Conservation (phyloP, 2,888 invertebrate species). For the Phania funesta region DNA sequence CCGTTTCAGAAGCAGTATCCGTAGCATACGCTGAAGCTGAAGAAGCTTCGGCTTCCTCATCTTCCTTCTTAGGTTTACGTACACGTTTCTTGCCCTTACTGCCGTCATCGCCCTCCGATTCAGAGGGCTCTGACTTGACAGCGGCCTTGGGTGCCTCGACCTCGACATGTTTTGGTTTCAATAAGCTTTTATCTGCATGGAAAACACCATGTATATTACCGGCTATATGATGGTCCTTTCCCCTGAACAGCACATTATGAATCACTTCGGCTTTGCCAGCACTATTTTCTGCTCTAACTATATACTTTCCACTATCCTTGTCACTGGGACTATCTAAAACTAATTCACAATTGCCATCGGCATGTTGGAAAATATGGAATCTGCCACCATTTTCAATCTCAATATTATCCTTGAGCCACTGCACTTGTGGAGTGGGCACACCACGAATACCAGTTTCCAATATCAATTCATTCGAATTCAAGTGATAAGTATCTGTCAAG, state of each 20-base stretch:
- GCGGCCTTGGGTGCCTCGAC: slow-evolving; percentile 67
- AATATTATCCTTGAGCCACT: slow-evolving; percentile 88
- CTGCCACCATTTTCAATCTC: slow-evolving; percentile 83
- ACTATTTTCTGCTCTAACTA: slow-evolving; percentile 88
- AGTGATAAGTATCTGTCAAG: slow-evolving; percentile 85
- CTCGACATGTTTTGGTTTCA: slow-evolving; percentile 73
- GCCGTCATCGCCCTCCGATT: slow-evolving; percentile 69
- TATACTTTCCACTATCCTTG: slow-evolving; percentile 88
- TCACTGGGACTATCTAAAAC: slow-evolving; percentile 85
- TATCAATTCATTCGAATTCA: slow-evolving; percentile 86
- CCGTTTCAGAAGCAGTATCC: slow-evolving; percentile 75
- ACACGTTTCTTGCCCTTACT: slow-evolving; percentile 71
- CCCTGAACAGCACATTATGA: slow-evolving; percentile 86
- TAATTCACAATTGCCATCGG: slow-evolving; percentile 88
- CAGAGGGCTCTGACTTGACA: slow-evolving; percentile 57
- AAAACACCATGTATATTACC: slow-evolving; percentile 80
- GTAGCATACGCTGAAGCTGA: slow-evolving; percentile 68
- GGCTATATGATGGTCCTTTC: slow-evolving; percentile 81
- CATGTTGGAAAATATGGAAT: slow-evolving; percentile 85
- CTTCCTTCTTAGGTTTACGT: slow-evolving; percentile 72
- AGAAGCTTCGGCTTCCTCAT: slow-evolving; percentile 74
- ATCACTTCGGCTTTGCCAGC: slow-evolving; percentile 87
- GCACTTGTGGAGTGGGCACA: slow-evolving; percentile 86
- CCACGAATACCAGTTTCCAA: slow-evolving; percentile 90
- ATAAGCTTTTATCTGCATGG: slow-evolving; percentile 78